Evolutionary conservation across 1,140 invertebrate species (phyloP).

Genomic region (Maconellicoccus hirsutus): DNA sequence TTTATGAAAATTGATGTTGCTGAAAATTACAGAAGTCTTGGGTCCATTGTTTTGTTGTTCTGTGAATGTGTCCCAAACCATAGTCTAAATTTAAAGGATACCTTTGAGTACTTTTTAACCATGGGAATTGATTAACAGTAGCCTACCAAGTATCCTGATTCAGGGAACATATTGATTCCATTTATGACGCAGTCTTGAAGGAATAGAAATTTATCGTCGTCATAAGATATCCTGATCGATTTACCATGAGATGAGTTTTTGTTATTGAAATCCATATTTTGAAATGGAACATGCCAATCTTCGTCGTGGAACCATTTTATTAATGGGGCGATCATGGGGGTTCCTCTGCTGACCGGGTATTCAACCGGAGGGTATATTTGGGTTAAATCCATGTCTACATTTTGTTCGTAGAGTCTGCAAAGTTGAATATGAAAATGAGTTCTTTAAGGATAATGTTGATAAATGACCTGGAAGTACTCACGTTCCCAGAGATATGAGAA

Average conservation of each 20-base stretch:
- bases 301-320: conserved; percentile 51
- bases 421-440: not conserved
- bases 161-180: not conserved
- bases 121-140: no score
- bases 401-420: not conserved
- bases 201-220: not conserved
- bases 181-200: not conserved
- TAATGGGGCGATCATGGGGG: conserved; percentile 55
- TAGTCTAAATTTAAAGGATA: not conserved
- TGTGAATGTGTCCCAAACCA: conserved; percentile 4
- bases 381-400: conserved; percentile 30
- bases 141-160: not conserved
- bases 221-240: not conserved
- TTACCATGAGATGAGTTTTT: not conserved
- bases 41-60: not conserved
- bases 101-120: no score
- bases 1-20: not conserved
- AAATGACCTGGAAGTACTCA: conserved; percentile 31
- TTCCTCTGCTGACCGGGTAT: conserved; percentile 58
- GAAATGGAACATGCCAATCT: conserved; percentile 12
- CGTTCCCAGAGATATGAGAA: conserved; percentile 60
- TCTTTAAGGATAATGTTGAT: not conserved
- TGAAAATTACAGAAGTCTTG: not conserved
- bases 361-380: conserved; percentile 50
- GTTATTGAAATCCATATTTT: not conserved